Evolutionary conservation across 2,113 vertebrate species (phyloP), one percentile per base, ranked within the genome.

Genomic region (Seriola aureovittata): DNA sequence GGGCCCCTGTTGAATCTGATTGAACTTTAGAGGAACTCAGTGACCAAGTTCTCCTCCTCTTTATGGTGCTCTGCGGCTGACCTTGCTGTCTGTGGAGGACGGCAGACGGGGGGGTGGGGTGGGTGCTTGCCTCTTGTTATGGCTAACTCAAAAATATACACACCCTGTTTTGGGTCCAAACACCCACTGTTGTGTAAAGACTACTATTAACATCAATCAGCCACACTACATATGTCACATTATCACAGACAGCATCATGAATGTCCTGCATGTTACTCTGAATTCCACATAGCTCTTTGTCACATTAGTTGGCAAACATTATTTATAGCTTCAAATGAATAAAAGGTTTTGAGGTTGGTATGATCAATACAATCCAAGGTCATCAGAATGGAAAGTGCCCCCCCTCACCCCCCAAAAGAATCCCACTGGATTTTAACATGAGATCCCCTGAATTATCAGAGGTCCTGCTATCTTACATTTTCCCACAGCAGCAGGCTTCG

Each of bases 21-120:
- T 91, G 84, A 93, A 94, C 90, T 93, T 93, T 85, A 70, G 82
- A 88, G 57, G 89, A 93, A 93, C 90, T 92, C 88, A 38, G 29
- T 78, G 86, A 88, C 88, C 67, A 81, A 8, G 38, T 69, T 88
- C 71, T 73, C 55, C 79, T 85, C 79, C 71, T 85, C 86, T 92
- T 89, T 89, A 85, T 81, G 87, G 76, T 48, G 85, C 73, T 85
- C 90, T 71, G 75, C 19, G n/a, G 63, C 69, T 92, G 92, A 91
- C 90, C 88, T 92, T 91, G 91, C 80, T 23, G 91, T 88, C 90
- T 92, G 89, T 40, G 62, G 79, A 88, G 79, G 77, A 81, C 60
- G 32, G 65, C 84, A 89, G 71, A 71, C 74, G 59, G 7, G 59
- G 59, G 59, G 29, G 21, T 71, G 59, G 59, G 29, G 21, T 71